phyloP scores from a whole-genome alignment of 2,797 vertebrate genomes.

The Neomorphus geoffroyi region DNA sequence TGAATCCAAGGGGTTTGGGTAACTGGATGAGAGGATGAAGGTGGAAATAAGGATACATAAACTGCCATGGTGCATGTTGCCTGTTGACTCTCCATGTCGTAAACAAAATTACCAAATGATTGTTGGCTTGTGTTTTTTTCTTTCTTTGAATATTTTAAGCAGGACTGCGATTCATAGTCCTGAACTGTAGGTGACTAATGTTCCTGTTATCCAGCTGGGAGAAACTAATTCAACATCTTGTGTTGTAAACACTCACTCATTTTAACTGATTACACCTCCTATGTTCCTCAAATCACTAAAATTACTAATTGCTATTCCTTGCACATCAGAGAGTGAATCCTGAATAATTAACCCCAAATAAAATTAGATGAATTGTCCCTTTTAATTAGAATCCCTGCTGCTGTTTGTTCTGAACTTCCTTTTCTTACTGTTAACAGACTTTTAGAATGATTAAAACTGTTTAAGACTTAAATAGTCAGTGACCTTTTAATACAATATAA shows the following conservation, averaged over 20 bases:
- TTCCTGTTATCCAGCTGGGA: constrained; percentile 80
- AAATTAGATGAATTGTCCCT: constrained; percentile 91
- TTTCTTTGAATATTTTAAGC: constrained; percentile 67
- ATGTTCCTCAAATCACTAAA: constrained; percentile 90
- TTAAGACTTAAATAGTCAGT: constrained; percentile 83
- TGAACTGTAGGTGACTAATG: constrained; percentile 74
- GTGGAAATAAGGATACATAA: background rate
- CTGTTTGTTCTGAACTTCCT: constrained; percentile 83
- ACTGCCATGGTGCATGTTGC: background rate
- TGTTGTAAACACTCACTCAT: constrained; percentile 86
- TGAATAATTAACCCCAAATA: constrained; percentile 94
- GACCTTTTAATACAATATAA: constrained; percentile 83
- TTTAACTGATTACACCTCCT: constrained; percentile 91
- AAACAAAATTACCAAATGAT: constrained; percentile 57
- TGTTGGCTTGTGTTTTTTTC: constrained; percentile 36
- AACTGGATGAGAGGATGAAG: background rate
- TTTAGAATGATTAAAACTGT: constrained; percentile 82
- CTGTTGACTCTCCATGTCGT: constrained; percentile 28
- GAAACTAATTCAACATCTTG: constrained; percentile 82
- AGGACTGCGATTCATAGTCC: constrained; percentile 65
- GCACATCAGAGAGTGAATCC: constrained; percentile 90
- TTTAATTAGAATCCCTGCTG: constrained; percentile 94
- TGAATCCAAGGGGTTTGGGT: background rate
- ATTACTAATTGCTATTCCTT: constrained; percentile 96
- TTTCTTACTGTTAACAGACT: constrained; percentile 80